Percentiles rank a stretch among this genome's conserved stretches.
These are phyloP conservation scores for Sebastes diploproa DNA, from an alignment of 2,797 vertebrate genomes.

Conservation along the genomic window DNA sequence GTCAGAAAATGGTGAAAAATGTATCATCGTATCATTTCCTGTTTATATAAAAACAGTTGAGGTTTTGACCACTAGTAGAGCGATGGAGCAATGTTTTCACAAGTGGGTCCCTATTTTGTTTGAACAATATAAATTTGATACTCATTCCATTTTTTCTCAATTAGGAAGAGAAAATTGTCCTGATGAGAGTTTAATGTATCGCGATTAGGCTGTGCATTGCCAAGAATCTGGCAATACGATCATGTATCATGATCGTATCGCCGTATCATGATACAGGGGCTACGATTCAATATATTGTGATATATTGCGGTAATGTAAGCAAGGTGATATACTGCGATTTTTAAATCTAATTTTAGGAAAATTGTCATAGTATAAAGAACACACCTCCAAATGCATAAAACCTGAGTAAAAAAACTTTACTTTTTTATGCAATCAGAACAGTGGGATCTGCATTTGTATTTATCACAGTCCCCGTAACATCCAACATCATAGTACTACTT, in stretches of 20 bases:
- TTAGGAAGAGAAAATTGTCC: not conserved
- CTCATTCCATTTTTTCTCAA: not conserved
- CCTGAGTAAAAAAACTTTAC: too few relatives aligned
- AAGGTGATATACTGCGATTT: not conserved
- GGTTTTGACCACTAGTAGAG: not conserved
- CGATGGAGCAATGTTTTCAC: not conserved
- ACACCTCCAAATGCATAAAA: not conserved
- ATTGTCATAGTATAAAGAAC: not conserved
- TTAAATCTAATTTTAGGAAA: not conserved
- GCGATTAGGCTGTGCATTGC: too few relatives aligned
- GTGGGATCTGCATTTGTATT: not conserved
- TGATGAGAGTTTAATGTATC: not conserved
- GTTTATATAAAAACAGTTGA: not conserved
- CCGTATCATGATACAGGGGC: too few relatives aligned
- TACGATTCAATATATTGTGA: too few relatives aligned
- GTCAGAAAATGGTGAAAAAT: not conserved
- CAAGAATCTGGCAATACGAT: too few relatives aligned
- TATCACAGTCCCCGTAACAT: not conserved
- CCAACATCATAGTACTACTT: rapidly evolving
- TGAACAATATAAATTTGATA: not conserved
- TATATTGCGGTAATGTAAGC: too few relatives aligned
- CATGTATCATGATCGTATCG: too few relatives aligned
- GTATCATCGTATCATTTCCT: not conserved
- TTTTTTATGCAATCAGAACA: too few relatives aligned
- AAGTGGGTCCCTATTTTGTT: not conserved